A percentile compares a stretch with the other conserved stretches of the same genome.
phyloP scores from a whole-genome alignment of 2,888 invertebrate species.

The Holacanthella duospinosa region DNA sequence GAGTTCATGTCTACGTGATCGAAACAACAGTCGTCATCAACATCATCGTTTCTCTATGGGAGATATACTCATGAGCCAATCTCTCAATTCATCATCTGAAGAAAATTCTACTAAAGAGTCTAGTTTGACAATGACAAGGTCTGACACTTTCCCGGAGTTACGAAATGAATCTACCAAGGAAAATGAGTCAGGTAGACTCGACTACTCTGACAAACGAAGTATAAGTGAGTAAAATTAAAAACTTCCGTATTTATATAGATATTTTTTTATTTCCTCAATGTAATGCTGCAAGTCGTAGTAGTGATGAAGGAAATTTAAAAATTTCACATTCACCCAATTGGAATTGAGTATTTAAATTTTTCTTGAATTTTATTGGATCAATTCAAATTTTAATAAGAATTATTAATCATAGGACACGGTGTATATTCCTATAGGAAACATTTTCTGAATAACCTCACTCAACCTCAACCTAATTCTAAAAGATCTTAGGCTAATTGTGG shows the following conservation, averaged over 20 bases:
- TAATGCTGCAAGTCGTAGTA: background rate
- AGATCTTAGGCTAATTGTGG: too few species aligned
- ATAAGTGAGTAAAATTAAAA: background rate
- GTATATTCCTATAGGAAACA: too few species aligned
- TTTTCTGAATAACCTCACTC: too few species aligned
- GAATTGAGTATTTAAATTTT: too few species aligned
- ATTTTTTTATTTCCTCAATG: background rate
- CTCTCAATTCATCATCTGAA: constrained; percentile 23
- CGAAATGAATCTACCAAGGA: constrained; percentile 34
- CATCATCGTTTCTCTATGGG: constrained; percentile 37
- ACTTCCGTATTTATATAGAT: too few species aligned
- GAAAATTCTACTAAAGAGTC: constrained; percentile 19
- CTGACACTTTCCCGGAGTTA: constrained; percentile 36
- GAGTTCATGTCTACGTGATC: background rate
- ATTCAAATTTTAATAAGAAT: too few species aligned
- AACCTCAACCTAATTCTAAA: too few species aligned
- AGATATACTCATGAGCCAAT: constrained; percentile 35
- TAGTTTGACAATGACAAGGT: constrained; percentile 24
- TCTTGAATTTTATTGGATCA: too few species aligned
- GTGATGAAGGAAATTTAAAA: too few species aligned
- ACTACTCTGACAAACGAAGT: constrained; percentile 2
- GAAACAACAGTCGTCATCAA: constrained; percentile 20
- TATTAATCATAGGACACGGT: too few species aligned
- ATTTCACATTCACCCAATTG: too few species aligned
- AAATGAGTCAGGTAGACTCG: constrained; percentile 16